Evolutionary conservation across 2,888 invertebrate species (phyloP), one percentile per base, ranked within the genome.

Genomic region (Drosophila rellima): DNA sequence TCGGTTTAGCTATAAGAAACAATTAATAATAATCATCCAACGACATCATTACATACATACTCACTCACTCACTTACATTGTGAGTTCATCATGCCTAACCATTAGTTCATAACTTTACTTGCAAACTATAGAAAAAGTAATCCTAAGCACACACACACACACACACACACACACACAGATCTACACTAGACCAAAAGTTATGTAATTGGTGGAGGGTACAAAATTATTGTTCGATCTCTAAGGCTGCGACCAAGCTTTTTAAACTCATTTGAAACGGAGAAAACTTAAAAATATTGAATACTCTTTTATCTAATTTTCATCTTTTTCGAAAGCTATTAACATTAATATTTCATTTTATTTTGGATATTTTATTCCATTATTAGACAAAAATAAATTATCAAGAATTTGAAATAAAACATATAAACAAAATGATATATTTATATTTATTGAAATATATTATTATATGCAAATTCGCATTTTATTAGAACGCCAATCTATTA

Each of bases 81-180:
- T 35, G 35, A 33, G 61, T 54, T 35, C 71, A 45, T 55, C 79
- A 65, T 74, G 62, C 33, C 50, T 52, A 67, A 45, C 23, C 61
- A 63, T 70, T 75, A 66, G 75, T 39, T 62, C 35, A 59, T 57
- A 37, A 48, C 35, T 69, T 68, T 33, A 60, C 50, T 69, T 64
- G 48, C 51, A 51, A 55, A 52, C 64, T 57, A 57, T 48, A 52
- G 20, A 29, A 18, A 26, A 42, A 60, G 50, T 69, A 60, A 51
- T 29, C 18, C 61, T 62, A 62, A 73, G 61, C 54, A 50, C 42
- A 66, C 42, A 33, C 55, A 67, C 37, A 61, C 26, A 55, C 45
- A 42, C 45, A 11, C 23, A 47, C 13, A 66, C n/a, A n/a, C 37
- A 68, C n/a, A 23, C 56, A 47, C 2, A 44, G 7, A 17, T 5